A percentile compares a stretch with the other conserved stretches of the same genome.
These are phyloP conservation scores for Triplophysa tibetana DNA, from an alignment of 2,113 vertebrate genomes.

Conservation along the genomic window DNA sequence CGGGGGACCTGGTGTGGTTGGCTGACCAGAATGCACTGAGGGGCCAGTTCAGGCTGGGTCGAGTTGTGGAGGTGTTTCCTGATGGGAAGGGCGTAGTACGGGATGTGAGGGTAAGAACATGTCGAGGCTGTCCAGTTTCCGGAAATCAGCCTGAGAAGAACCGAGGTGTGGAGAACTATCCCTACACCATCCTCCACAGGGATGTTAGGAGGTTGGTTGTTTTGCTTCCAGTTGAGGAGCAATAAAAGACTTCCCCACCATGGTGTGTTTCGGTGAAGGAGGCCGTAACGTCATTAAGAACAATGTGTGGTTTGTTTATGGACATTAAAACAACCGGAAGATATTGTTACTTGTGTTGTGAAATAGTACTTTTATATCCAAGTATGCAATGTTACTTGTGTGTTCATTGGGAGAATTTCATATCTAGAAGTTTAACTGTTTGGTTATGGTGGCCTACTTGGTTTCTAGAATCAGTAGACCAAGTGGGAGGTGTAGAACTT, in stretches of 20 bases:
- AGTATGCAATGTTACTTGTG: no score
- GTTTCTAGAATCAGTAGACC: no score
- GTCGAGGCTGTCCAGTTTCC: conserved; percentile 26
- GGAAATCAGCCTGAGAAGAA: not conserved
- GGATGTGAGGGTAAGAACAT: conserved; percentile 37
- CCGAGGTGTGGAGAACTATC: not conserved
- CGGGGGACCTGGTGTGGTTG: conserved; percentile 32
- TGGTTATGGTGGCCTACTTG: no score
- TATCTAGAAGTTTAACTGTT: no score
- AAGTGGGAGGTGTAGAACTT: not conserved
- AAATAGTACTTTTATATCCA: no score
- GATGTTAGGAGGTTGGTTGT: conserved; percentile 5
- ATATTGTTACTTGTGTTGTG: no score
- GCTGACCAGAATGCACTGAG: not conserved
- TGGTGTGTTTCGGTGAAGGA: conserved; percentile 4
- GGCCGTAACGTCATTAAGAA: not conserved
- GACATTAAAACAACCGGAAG: not conserved
- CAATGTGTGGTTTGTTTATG: not conserved
- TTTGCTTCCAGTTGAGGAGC: conserved; percentile 10
- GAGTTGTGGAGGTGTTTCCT: conserved; percentile 11
- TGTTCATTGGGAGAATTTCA: no score
- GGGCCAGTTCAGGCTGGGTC: conserved; percentile 26
- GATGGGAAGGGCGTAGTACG: conserved; percentile 31
- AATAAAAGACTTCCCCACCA: not conserved
- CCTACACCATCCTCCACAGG: conserved; percentile 9